These are phyloP conservation scores for Graptemys geographica DNA, from an alignment of 2,797 vertebrate species.

Conservation along the genomic window DNA sequence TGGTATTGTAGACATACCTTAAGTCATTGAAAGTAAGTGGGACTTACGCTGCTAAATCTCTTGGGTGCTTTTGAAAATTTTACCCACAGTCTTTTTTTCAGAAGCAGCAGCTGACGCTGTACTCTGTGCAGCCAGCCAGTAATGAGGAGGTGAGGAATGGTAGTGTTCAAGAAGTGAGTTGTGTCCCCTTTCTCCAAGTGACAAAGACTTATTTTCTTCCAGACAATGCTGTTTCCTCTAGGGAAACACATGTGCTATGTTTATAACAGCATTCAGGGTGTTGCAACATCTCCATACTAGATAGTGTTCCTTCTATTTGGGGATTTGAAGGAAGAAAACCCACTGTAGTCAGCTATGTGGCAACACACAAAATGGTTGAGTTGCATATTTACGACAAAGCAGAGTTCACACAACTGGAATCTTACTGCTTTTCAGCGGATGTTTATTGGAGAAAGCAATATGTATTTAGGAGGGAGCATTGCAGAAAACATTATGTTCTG, in stretches of 20 bases:
- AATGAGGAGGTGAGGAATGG: neutral
- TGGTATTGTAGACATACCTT: neutral
- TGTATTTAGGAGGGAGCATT: neutral
- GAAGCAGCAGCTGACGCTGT: neutral
- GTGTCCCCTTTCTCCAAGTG: neutral
- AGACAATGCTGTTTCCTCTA: neutral
- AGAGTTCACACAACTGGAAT: conserved; percentile 39
- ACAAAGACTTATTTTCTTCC: neutral
- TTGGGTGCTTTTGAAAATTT: neutral
- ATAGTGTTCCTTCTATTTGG: conserved; percentile 56
- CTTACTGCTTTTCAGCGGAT: conserved; percentile 38
- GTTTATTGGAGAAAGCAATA: neutral
- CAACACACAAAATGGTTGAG: conserved; percentile 6
- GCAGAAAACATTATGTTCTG: neutral
- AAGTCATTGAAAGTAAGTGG: neutral
- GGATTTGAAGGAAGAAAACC: conserved; percentile 17
- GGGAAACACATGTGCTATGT: neutral
- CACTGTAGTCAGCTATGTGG: conserved; percentile 20
- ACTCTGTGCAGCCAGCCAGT: neutral
- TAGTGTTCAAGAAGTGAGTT: neutral
- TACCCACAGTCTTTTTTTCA: neutral
- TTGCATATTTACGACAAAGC: conserved; percentile 11
- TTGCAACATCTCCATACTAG: conserved; percentile 49
- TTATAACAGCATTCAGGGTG: neutral
- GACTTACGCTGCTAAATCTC: neutral